These are phyloP conservation scores for Onychomys torridus DNA, from an alignment of 2,797 vertebrate species.

Conservation along the genomic window DNA sequence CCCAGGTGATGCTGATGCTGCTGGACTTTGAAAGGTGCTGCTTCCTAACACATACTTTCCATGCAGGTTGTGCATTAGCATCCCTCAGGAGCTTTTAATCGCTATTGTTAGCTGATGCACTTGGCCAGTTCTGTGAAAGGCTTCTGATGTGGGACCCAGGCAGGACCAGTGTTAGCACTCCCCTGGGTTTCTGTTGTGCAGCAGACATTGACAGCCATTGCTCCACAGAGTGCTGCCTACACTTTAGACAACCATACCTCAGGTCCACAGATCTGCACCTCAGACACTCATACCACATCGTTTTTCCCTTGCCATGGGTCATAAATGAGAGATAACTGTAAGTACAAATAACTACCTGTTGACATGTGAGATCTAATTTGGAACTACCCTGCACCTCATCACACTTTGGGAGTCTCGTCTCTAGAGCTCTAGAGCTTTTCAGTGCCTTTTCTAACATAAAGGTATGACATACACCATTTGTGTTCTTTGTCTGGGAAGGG, in stretches of 20 bases:
- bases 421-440: neutral
- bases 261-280: neutral
- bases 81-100: constrained; percentile 6
- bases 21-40: neutral
- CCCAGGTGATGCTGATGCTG: neutral
- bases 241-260: neutral
- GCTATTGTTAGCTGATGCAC: neutral
- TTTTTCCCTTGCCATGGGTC: neutral
- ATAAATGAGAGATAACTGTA: neutral
- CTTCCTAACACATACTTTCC: constrained; percentile 20
- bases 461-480: neutral
- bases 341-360: neutral
- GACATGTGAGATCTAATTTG: neutral
- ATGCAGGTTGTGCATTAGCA: neutral
- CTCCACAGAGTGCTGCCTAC: neutral
- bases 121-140: neutral
- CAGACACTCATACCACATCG: no score
- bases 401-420: neutral
- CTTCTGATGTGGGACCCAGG: neutral
- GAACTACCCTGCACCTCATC: neutral
- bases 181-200: neutral
- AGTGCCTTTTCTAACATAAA: neutral
- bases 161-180: neutral
- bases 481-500: neutral
- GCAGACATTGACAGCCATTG: neutral